phyloP scores from a whole-genome alignment of 2,888 invertebrate species.

The Parasteatoda lunata region DNA sequence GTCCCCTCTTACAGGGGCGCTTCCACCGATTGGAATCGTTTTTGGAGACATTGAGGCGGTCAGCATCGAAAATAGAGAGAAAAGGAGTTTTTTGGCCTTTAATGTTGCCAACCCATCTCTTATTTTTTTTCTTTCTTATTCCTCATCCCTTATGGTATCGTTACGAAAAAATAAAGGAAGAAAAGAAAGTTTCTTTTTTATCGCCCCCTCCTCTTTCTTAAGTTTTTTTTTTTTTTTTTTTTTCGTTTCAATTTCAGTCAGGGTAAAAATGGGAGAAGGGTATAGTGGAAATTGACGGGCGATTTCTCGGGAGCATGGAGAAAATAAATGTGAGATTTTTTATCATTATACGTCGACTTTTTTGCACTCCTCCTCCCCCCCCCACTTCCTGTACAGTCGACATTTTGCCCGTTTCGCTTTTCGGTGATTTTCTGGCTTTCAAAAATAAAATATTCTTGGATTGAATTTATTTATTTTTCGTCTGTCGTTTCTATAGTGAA shows the following conservation, averaged over 20 bases:
- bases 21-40: constrained; percentile 24
- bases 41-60: constrained; percentile 35
- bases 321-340: constrained; percentile 57
- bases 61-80: constrained; percentile 32
- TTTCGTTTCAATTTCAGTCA: not conserved
- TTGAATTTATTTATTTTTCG: not conserved
- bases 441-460: constrained; percentile 1
- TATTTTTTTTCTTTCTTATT: not conserved
- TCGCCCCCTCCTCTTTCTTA: constrained; percentile 4
- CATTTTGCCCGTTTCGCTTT: constrained; percentile 3
- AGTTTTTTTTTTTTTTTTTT: not conserved
- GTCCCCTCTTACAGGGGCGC: not conserved
- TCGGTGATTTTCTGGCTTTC: not conserved
- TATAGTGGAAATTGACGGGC: constrained; percentile 14
- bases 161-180: constrained; percentile 7
- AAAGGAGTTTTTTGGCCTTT: constrained; percentile 11
- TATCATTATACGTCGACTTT: constrained; percentile 30
- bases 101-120: constrained; percentile 22
- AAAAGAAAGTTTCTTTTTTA: constrained; percentile 2
- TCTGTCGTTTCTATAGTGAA: no score
- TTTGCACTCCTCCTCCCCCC: not conserved
- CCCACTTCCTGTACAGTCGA: not conserved
- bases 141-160: constrained; percentile 27
- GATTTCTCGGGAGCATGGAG: constrained; percentile 9
- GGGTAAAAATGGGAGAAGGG: constrained; percentile 9